Base-by-base conservation (phyloP, 1,140 invertebrate species). In the Coenobita brevimanus region DNA sequence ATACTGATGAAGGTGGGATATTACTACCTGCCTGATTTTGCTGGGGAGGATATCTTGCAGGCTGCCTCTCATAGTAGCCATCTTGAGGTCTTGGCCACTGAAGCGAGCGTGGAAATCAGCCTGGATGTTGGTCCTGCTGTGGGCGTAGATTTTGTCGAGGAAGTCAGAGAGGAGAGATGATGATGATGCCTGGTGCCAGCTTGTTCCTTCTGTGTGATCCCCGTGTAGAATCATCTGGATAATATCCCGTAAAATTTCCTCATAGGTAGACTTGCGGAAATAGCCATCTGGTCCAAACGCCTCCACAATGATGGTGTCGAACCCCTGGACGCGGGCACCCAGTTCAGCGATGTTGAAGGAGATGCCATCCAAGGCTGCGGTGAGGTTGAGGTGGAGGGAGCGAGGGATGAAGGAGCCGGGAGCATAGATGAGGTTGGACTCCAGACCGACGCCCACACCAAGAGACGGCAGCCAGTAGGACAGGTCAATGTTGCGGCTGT, bases 261-360 rank as follows among this genome's bases (percentile, higher is more conserved):
- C n/a, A 21, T 57, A 41, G 4, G 27, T 71, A 3, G 85, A 24
- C 30, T 41, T 87, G 10, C 36, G 41, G n/a, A 81, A 46, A 50
- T 87, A 87, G 33, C 85, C 73, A 36, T 30, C 41, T 33, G 85
- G 85, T 54, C 85, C 85, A n/a, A 87, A 81, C 2, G 57, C 38
- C 4, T 81, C 27, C n/a, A 54, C 78, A 21, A 87, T 73, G 27
- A 87, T 73, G 4, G 85, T 30, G 54, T 81, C 76, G 10, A 87
- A 2, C 36, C 85, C 85, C 36, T 81, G 75, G 54, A 87, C 17
- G 4, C 85, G 76, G 1, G 13, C 43, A n/a, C 85, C 85, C 36
- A 87, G 41, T 30, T 87, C 76, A 62, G 60, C 85, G 4, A 87
- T 43, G 50, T 87, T 71, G 21, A 87, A 27, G 21, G 17, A 24